These are phyloP conservation scores for Tenebrio molitor DNA, from an alignment of 1,140 invertebrate genomes.

Conservation along the genomic window DNA sequence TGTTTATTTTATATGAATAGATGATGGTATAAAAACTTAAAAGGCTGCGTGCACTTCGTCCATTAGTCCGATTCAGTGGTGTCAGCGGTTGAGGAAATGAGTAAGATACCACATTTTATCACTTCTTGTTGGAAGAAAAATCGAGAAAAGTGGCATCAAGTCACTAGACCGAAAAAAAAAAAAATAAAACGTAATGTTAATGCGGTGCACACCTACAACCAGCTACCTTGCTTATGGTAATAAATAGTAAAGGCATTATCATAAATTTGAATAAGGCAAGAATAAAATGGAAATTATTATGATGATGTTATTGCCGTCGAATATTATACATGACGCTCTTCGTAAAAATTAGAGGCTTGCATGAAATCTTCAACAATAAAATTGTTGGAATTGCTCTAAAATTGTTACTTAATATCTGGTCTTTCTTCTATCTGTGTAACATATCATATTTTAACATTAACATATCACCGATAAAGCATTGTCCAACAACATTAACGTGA, in stretches of 20 bases:
- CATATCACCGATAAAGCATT: no score
- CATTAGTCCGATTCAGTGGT: constrained; percentile 1
- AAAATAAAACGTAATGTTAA: not conserved
- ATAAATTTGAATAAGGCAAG: constrained; percentile 30
- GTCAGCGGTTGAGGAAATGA: not conserved
- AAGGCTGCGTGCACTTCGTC: constrained; percentile 7
- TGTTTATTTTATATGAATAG: not conserved
- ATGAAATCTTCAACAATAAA: not conserved
- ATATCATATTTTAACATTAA: no score
- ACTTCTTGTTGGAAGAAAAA: no score
- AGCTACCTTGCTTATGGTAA: not conserved
- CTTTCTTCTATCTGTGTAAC: no score
- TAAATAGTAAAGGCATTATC: constrained; percentile 26
- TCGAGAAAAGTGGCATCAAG: no score
- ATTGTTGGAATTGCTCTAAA: no score
- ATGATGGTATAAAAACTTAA: constrained; percentile 7
- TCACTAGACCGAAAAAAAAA: not conserved
- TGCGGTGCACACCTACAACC: constrained; percentile 12
- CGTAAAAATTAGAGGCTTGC: constrained; percentile 12
- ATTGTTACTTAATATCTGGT: no score
- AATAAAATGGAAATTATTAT: constrained; percentile 34
- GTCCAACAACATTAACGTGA: no score
- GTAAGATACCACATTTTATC: no score
- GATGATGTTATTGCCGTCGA: constrained; percentile 10
- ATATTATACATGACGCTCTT: not conserved